Conservation (phyloP, 2,888 invertebrate genomes). For the Caenorhabditis sp. region DNA sequence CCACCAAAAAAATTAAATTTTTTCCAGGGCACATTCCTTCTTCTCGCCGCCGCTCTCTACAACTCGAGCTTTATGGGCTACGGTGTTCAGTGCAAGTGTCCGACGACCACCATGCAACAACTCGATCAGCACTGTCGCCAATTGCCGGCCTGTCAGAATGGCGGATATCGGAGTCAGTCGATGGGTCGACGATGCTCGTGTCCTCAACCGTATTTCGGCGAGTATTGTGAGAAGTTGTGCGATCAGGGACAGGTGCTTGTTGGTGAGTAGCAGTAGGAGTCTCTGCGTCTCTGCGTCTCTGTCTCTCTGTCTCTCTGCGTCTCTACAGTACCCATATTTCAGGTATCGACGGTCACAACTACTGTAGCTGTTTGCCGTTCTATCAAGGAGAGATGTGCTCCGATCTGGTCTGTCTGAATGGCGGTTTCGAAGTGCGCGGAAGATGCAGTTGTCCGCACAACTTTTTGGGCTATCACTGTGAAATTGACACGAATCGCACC, state of each 20-base stretch:
- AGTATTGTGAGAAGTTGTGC: constrained; percentile 66
- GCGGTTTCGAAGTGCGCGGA: constrained; percentile 54
- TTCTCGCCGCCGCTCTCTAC: constrained; percentile 57
- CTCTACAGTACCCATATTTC: neutral
- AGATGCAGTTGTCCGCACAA: constrained; percentile 64
- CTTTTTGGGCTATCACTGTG: constrained; percentile 68
- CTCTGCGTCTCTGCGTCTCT: too few species aligned
- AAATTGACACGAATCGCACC: constrained; percentile 65
- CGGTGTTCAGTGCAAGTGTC: constrained; percentile 63
- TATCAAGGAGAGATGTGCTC: constrained; percentile 68
- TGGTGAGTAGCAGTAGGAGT: constrained; percentile 13
- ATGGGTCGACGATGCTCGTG: constrained; percentile 56
- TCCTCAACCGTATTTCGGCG: constrained; percentile 67
- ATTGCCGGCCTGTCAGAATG: constrained; percentile 64
- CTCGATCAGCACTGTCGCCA: constrained; percentile 61
- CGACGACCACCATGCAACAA: constrained; percentile 24
- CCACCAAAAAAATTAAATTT: neutral
- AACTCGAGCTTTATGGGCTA: constrained; percentile 51
- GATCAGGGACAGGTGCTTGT: constrained; percentile 67
- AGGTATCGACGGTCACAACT: constrained; percentile 61
- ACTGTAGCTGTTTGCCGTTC: constrained; percentile 68
- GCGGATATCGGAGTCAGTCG: constrained; percentile 57
- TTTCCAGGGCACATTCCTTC: constrained; percentile 54
- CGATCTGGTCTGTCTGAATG: constrained; percentile 68
- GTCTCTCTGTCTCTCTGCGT: too few species aligned